Percentiles rank a stretch among this genome's conserved stretches.
Conservation (phyloP, 2,797 vertebrate genomes). For the Macrochelys suwanniensis region DNA sequence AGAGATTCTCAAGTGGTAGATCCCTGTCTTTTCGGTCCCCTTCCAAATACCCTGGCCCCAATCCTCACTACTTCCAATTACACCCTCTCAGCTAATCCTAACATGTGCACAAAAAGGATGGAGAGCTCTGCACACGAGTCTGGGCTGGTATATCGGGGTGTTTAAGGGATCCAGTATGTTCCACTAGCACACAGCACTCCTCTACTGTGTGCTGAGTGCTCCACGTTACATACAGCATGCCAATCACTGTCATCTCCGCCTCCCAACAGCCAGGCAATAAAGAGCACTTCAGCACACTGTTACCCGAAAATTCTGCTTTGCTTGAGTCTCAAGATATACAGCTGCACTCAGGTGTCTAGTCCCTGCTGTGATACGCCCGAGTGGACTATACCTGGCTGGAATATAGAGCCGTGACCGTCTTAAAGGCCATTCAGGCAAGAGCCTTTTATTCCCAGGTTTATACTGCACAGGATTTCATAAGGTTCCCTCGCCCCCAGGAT, state of each 20-base stretch:
- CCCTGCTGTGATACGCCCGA: background rate
- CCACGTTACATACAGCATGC: background rate
- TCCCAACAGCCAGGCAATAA: background rate
- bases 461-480: background rate
- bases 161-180: background rate
- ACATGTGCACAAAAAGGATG: accelerated
- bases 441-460: background rate
- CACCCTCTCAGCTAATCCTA: background rate
- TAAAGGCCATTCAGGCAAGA: background rate
- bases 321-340: background rate
- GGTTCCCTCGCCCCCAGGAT: too few species aligned
- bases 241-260: background rate
- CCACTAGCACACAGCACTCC: background rate
- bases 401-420: background rate
- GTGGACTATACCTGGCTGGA: background rate
- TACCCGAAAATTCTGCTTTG: background rate
- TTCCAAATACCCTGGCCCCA: accelerated
- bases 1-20: background rate
- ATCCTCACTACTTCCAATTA: background rate
- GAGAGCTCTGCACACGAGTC: background rate
- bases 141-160: background rate
- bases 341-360: background rate
- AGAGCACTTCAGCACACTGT: background rate
- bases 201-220: background rate
- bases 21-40: accelerated